Conservation (phyloP, 1,140 invertebrate species). For the Rhizoglyphus robini region DNA sequence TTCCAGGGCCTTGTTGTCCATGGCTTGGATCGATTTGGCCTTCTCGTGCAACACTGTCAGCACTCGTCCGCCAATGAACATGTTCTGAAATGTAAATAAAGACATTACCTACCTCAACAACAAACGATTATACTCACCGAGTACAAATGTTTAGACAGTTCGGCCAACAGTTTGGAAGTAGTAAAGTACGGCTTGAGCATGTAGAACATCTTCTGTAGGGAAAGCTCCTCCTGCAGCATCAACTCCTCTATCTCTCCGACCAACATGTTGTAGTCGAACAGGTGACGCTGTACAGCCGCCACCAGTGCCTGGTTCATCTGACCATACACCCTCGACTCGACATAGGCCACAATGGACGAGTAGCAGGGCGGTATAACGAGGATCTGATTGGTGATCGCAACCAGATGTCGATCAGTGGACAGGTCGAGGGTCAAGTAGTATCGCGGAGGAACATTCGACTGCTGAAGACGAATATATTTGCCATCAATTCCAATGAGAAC, state of each 20-base stretch:
- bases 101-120: neutral
- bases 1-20: conserved; percentile 53
- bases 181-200: conserved; percentile 69
- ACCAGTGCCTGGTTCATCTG: conserved; percentile 81
- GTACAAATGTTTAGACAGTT: conserved; percentile 40
- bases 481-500: conserved; percentile 36
- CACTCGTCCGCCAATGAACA: conserved; percentile 65
- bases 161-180: conserved; percentile 64
- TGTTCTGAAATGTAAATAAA: conserved; percentile 41
- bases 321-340: conserved; percentile 62
- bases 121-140: conserved; percentile 13
- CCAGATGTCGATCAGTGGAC: conserved; percentile 31
- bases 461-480: conserved; percentile 34
- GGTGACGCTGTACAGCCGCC: conserved; percentile 55
- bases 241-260: conserved; percentile 71
- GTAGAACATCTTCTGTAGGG: conserved; percentile 77
- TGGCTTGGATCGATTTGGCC: conserved; percentile 55
- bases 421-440: conserved; percentile 34
- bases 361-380: conserved; percentile 71
- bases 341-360: conserved; percentile 67
- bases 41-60: conserved; percentile 70
- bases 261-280: conserved; percentile 54
- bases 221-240: conserved; percentile 53
- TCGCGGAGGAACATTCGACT: conserved; percentile 31
- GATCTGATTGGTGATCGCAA: conserved; percentile 54